Evolutionary conservation across 2,113 vertebrate genomes (phyloP), one percentile per base, ranked within the genome.

Genomic region (Noturus placidus): DNA sequence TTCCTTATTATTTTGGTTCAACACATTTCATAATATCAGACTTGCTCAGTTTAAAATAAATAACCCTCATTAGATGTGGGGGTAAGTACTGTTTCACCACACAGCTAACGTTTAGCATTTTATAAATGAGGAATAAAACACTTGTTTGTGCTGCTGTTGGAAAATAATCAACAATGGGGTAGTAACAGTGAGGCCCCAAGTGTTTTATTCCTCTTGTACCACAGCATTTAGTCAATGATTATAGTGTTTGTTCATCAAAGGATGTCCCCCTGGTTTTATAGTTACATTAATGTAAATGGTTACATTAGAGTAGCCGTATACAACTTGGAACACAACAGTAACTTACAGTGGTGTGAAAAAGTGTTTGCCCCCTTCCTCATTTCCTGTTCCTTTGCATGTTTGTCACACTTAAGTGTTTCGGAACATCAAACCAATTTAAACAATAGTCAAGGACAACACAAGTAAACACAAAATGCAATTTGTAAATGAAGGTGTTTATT

Each of bases 81-180:
- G 85, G 76, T 86, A 86, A 80, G 85, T 69, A 86, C 76, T 35
- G n/a, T 25, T 78, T 52, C n/a, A 54, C 11, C 77, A 20, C 25
- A n/a, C 2, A 0, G 27, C 27, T 54, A 4, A 22, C 5, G 1
- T 13, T 25, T 25, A 25, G 11, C 22, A 5, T 76, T 11, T 46
- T 25, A 25, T 10, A 27, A 76, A 38, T 19, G 42, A 77, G 25
- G 42, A n/a, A 52, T 79, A 19, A 56, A 50, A 76, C 38, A 76
- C 74, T 52, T 67, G 2, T 15, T 70, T 70, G n/a, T 70, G 30
- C 67, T 33, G 10, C 5, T 33, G 4, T 22, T 8, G 22, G 7
- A 22, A 38, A 25, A 25, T 27, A 14, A 74, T 46, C 19, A 11
- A 25, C 19, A 13, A 74, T 50, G 0, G 3, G 20, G 35, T 5